A percentile compares a stretch with the other conserved stretches of the same genome.
Conservation (phyloP, 2,113 vertebrate species). For the Amazona vittata region DNA sequence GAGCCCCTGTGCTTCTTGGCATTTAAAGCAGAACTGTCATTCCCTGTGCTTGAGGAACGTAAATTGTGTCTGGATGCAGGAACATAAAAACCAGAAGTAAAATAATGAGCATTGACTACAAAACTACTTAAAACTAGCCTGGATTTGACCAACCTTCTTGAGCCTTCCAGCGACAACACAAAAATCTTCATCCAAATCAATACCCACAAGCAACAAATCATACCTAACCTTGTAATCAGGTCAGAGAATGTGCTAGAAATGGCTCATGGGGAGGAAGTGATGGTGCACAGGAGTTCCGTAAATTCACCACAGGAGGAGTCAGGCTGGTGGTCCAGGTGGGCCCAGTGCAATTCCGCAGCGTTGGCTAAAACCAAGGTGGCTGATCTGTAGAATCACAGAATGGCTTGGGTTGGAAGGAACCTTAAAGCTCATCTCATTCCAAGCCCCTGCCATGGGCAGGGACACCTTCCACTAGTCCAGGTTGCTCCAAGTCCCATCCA, state of each 20-base stretch:
- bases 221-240: not conserved
- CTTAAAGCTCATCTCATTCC: not conserved
- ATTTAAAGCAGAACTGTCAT: not conserved
- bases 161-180: not conserved
- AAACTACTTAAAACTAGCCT: not conserved
- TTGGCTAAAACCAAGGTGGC: rapidly evolving
- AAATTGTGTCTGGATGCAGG: not conserved
- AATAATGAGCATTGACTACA: not conserved
- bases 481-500: not conserved
- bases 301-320: not conserved
- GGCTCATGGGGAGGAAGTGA: not conserved
- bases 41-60: not conserved
- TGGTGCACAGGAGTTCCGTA: not conserved
- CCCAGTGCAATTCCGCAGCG: not conserved
- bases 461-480: not conserved
- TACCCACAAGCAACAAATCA: not conserved
- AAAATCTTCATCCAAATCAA: not conserved
- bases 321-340: not conserved
- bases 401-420: not conserved
- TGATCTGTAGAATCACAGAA: not conserved
- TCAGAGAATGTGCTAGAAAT: not conserved
- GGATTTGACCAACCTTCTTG: not conserved
- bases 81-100: not conserved
- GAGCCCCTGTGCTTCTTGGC: not conserved
- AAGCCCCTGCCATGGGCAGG: not conserved